A percentile compares a stretch with the other conserved stretches of the same genome.
Conservation (phyloP, 1,140 invertebrate genomes). For the Brachionus manjavacas region DNA sequence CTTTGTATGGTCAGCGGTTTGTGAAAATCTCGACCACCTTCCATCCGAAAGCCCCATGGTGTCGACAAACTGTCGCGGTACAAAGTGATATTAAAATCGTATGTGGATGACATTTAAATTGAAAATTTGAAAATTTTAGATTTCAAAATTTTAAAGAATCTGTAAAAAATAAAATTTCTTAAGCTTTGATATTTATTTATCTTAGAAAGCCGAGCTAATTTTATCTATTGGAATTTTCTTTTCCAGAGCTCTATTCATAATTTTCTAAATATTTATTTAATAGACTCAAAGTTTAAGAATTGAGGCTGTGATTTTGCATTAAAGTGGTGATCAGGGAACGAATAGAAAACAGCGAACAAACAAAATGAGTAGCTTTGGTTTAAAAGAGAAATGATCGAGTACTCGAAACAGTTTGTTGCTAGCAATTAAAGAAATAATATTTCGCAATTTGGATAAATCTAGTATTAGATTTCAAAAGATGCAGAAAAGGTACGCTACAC, state of each 20-base stretch:
- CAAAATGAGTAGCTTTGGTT: not conserved
- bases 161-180: not conserved
- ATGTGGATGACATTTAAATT: slow-evolving; percentile 56
- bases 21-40: slow-evolving; percentile 79
- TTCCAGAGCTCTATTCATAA: not conserved
- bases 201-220: not conserved
- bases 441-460: not conserved
- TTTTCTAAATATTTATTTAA: slow-evolving; percentile 20
- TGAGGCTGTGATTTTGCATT: not conserved
- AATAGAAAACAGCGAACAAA: not conserved
- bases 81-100: slow-evolving; percentile 57
- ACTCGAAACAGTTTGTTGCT: slow-evolving; percentile 20
- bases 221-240: not conserved
- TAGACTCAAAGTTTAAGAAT: slow-evolving; percentile 23
- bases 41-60: slow-evolving; percentile 83
- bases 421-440: not conserved
- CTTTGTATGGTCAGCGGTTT: slow-evolving; percentile 82
- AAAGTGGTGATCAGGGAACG: not conserved
- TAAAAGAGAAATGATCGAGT: not conserved
- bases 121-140: slow-evolving; percentile 63
- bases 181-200: slow-evolving; percentile 12
- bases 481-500: slow-evolving; percentile 6
- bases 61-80: slow-evolving; percentile 68
- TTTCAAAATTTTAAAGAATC: not conserved
- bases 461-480: slow-evolving; percentile 20